These are phyloP conservation scores for Cryptophagus acutangulus DNA, from an alignment of 2,888 invertebrate genomes.

Conservation along the genomic window DNA sequence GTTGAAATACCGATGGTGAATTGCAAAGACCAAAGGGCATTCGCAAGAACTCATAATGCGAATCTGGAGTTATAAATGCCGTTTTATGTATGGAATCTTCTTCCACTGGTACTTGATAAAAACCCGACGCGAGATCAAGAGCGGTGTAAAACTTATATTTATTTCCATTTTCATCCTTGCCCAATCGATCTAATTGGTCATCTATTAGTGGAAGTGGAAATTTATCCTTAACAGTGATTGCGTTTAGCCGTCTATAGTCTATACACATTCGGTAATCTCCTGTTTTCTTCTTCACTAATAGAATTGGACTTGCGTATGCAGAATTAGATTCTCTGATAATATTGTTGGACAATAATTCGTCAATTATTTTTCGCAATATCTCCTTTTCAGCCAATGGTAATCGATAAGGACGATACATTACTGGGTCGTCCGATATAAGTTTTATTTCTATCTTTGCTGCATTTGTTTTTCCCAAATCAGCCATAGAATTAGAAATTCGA, in stretches of 20 bases:
- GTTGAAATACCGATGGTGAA: conserved; percentile 36
- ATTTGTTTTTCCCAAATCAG: background rate
- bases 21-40: conserved; percentile 39
- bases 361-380: background rate
- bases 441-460: background rate
- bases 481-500: no score
- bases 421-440: background rate
- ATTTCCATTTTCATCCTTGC: no score
- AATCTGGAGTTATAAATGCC: conserved; percentile 35
- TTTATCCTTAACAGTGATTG: conserved; percentile 30
- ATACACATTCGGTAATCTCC: conserved; percentile 28
- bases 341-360: conserved; percentile 1
- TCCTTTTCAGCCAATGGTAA: background rate
- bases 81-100: conserved; percentile 31
- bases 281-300: conserved; percentile 22
- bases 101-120: conserved; percentile 34
- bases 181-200: conserved; percentile 32
- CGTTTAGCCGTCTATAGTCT: conserved; percentile 35
- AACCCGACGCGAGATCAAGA: conserved; percentile 33
- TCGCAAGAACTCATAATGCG: conserved; percentile 33
- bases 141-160: conserved; percentile 31
- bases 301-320: conserved; percentile 13
- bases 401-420: conserved; percentile 1
- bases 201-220: conserved; percentile 36
- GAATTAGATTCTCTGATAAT: background rate